A percentile compares a stretch with the other conserved stretches of the same genome.
These are phyloP conservation scores for Drosophila lacicola DNA, from an alignment of 2,888 invertebrate genomes.

Conservation along the genomic window DNA sequence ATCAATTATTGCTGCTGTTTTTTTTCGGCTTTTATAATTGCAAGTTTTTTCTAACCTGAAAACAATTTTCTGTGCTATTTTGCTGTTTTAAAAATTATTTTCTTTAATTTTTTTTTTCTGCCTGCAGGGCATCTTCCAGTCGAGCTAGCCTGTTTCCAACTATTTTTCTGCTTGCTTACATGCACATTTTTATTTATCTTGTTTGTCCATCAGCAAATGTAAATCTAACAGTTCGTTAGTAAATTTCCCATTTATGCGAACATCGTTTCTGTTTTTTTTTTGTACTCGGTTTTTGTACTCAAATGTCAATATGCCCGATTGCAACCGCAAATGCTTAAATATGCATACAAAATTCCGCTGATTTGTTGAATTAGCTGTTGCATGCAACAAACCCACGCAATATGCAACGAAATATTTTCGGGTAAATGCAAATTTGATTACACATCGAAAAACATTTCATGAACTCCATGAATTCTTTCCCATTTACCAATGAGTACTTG, in stretches of 20 bases:
- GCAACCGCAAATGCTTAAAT: slow-evolving; percentile 36
- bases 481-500: neutral
- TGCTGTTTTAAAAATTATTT: neutral
- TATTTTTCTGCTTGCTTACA: neutral
- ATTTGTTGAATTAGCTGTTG: slow-evolving; percentile 45
- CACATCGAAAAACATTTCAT: slow-evolving; percentile 8
- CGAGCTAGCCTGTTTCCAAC: too few relatives aligned
- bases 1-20: too few relatives aligned
- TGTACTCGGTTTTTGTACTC: neutral
- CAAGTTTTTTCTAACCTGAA: too few relatives aligned
- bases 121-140: neutral
- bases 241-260: slow-evolving; percentile 24
- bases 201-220: slow-evolving; percentile 28
- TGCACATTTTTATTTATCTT: slow-evolving; percentile 3
- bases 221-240: slow-evolving; percentile 54
- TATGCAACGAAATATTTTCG: slow-evolving; percentile 13
- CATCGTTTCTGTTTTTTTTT: slow-evolving; percentile 4
- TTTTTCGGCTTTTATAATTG: too few relatives aligned
- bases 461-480: neutral
- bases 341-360: slow-evolving; percentile 50
- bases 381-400: slow-evolving; percentile 18
- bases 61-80: too few relatives aligned
- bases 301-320: slow-evolving; percentile 34
- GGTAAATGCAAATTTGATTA: slow-evolving; percentile 14
- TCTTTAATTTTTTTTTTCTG: neutral